Base-by-base conservation (phyloP, 92 coral and sea anemone genomes). In the Pocillopora meandrina region DNA sequence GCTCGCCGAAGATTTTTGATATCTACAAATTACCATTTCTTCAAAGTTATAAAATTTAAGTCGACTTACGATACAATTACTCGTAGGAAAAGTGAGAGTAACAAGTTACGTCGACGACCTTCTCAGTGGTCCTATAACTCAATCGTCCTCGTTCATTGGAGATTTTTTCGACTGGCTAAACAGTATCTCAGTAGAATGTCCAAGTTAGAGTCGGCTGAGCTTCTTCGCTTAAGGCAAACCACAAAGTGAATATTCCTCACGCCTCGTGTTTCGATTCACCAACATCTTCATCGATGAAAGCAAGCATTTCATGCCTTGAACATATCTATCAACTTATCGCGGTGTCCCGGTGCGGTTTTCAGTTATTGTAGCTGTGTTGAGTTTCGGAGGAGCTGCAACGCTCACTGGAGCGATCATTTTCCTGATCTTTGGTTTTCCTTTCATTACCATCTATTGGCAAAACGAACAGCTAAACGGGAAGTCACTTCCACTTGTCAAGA, bases 401-500 rank as follows among this genome's bases (percentile, higher is more conserved):
- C 64, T 79, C 34, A 1, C 12, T 17, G 74, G 49, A 16, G 83
- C 74, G 4, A 65, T 79, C 26, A 17, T 79, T 65, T 21, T 49
- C 60, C 16, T 79, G 64, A 12, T 79, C 57, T 47, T 21, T 23
- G 83, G 67, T 65, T 11, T 19, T 49, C 83, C 83, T 14, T 36
- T 79, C 20, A 7, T 79, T 19, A 56, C 7, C 7, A 13, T 26
- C 23, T 79, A 55, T 21, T 79, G 62, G 63, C 83, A 79, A 42
- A 66, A 79, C 35, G 83, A 79, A 33, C 10, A 12, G 52, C 74
- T 79, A 16, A 79, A 79, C 74, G 26, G 83, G 5, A 65, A 5
- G 21, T 65, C 83, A 14, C 83, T 79, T n/a, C 83, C 83, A 0
- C 14, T 79, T 23, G 74, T 79, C 83, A 79, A 55, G 83, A 79